Conservation (phyloP, 2,797 vertebrate species). For the Gymnocypris eckloni region DNA sequence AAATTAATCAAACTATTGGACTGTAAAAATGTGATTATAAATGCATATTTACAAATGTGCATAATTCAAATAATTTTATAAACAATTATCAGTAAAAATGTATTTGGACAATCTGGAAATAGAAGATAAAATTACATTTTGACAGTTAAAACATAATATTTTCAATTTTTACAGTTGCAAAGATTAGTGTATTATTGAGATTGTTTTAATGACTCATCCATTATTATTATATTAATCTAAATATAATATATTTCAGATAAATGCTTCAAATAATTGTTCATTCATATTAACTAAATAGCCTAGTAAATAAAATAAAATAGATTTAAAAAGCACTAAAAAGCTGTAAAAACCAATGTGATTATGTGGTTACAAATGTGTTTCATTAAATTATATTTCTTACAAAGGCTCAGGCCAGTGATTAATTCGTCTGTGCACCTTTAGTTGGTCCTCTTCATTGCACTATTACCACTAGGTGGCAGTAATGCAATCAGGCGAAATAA, state of each 20-base stretch:
- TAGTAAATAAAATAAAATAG: background rate
- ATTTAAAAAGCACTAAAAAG: background rate
- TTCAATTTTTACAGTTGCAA: background rate
- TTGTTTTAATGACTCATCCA: no score
- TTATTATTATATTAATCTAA: no score
- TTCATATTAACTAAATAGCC: background rate
- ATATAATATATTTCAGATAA: background rate
- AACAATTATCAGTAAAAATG: no score
- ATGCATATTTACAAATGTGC: no score
- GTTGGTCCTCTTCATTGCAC: background rate
- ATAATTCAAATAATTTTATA: no score
- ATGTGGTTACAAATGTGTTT: background rate
- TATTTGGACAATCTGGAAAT: no score
- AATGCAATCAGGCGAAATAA: background rate
- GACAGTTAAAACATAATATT: background rate
- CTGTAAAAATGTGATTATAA: no score
- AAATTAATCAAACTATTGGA: no score
- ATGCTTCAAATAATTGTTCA: background rate
- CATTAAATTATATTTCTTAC: background rate
- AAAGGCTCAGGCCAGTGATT: background rate
- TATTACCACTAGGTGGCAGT: slow-evolving; percentile 16
- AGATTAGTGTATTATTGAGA: no score
- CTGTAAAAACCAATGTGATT: background rate
- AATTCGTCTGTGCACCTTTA: background rate
- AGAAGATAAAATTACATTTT: background rate